These are phyloP conservation scores for Marasmarcha lunaedactyla DNA, from an alignment of 2,888 invertebrate genomes.

Conservation along the genomic window DNA sequence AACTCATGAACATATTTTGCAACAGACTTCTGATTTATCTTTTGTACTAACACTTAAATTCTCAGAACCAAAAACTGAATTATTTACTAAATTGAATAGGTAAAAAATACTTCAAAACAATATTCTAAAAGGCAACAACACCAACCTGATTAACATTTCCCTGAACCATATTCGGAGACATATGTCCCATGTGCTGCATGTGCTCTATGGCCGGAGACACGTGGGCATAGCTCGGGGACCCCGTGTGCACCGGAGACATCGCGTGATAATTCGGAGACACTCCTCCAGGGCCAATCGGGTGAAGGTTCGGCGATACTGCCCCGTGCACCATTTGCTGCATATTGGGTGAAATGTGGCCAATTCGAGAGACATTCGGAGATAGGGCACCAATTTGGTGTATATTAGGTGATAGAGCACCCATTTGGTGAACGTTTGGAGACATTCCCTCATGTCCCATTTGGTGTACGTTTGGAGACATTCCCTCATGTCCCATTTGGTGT, in stretches of 20 bases:
- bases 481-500: constrained; percentile 5
- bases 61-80: too few relatives aligned
- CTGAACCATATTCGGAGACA: constrained; percentile 21
- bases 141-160: constrained; percentile 23
- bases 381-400: background rate
- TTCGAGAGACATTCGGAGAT: background rate
- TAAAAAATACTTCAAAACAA: too few relatives aligned
- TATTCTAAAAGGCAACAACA: too few relatives aligned
- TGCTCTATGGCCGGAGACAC: constrained; percentile 14
- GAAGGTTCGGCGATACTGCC: background rate
- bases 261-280: constrained; percentile 5
- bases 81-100: too few relatives aligned
- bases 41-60: too few relatives aligned
- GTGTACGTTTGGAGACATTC: background rate
- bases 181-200: constrained; percentile 23
- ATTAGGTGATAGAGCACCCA: constrained; percentile 13
- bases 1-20: too few relatives aligned
- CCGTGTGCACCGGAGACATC: constrained; percentile 2
- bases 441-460: constrained; percentile 9
- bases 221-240: background rate
- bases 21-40: too few relatives aligned
- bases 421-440: background rate
- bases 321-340: constrained; percentile 8
- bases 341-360: constrained; percentile 8
- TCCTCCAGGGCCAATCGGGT: constrained; percentile 5